These are phyloP conservation scores for Sebastolobus alascanus DNA, from an alignment of 2,797 vertebrate species.

Conservation along the genomic window DNA sequence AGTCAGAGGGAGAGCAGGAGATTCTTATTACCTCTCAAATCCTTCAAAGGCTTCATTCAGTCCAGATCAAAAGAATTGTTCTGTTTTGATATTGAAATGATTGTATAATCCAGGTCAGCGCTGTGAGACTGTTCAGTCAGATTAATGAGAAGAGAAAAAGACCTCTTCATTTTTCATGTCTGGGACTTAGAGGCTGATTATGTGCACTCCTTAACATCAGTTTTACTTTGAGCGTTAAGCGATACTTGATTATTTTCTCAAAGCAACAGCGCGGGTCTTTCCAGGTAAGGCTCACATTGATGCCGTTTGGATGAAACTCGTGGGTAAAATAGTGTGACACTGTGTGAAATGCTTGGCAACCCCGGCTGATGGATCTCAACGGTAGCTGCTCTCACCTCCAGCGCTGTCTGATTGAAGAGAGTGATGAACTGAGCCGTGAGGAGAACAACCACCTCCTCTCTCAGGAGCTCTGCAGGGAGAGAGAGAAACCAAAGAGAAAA, in stretches of 20 bases:
- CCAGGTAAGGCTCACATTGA: constrained; percentile 29
- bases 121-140: constrained; percentile 10
- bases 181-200: constrained; percentile 10
- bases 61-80: constrained; percentile 42
- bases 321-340: constrained; percentile 57
- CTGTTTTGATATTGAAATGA: constrained; percentile 46
- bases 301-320: constrained; percentile 37
- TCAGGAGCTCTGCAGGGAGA: constrained; percentile 83
- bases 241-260: constrained; percentile 29
- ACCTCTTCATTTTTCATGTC: constrained; percentile 14
- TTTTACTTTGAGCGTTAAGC: constrained; percentile 10
- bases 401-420: constrained; percentile 91
- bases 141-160: constrained; percentile 23
- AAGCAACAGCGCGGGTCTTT: constrained; percentile 22
- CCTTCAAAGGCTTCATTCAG: constrained; percentile 15
- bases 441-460: constrained; percentile 90
- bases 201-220: constrained; percentile 15
- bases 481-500: constrained; percentile 32
- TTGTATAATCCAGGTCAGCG: constrained; percentile 31
- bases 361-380: constrained; percentile 63
- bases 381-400: constrained; percentile 84
- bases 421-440: constrained; percentile 91
- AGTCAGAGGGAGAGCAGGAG: constrained; percentile 14
- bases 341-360: constrained; percentile 64
- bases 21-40: constrained; percentile 39